Evolutionary conservation across 2,888 invertebrate species (phyloP).

Genomic region (Aphrophora alni): DNA sequence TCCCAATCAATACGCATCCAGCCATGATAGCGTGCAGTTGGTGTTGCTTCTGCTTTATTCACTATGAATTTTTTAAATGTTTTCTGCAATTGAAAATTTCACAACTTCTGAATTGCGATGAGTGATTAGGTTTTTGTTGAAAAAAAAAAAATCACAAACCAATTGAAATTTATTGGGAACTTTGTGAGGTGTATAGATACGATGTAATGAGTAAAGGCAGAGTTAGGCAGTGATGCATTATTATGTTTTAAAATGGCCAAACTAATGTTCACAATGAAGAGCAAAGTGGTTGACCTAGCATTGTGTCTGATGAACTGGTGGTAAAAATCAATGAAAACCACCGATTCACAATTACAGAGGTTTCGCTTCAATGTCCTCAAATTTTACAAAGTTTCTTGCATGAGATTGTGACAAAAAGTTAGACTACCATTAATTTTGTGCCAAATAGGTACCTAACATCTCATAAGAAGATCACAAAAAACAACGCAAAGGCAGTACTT

Average conservation of each 20-base stretch:
- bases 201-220: background rate
- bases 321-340: background rate
- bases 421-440: too few relatives aligned
- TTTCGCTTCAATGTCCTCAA: background rate
- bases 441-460: too few relatives aligned
- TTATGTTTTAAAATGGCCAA: background rate
- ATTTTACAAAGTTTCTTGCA: background rate
- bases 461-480: too few relatives aligned
- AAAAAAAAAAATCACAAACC: background rate
- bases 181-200: too few relatives aligned
- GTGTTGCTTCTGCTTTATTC: too few relatives aligned
- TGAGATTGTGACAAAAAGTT: background rate
- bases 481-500: too few relatives aligned
- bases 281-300: background rate
- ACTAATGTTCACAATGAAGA: background rate
- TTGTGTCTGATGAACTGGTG: background rate
- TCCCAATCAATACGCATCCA: too few relatives aligned
- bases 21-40: too few relatives aligned
- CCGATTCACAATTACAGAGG: background rate
- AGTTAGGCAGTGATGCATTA: background rate
- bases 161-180: background rate
- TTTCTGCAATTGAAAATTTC: too few relatives aligned
- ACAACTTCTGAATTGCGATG: background rate
- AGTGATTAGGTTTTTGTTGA: background rate
- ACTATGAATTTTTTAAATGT: background rate